Conservation (phyloP, 2,797 vertebrate species). For the Lateolabrax maculatus region DNA sequence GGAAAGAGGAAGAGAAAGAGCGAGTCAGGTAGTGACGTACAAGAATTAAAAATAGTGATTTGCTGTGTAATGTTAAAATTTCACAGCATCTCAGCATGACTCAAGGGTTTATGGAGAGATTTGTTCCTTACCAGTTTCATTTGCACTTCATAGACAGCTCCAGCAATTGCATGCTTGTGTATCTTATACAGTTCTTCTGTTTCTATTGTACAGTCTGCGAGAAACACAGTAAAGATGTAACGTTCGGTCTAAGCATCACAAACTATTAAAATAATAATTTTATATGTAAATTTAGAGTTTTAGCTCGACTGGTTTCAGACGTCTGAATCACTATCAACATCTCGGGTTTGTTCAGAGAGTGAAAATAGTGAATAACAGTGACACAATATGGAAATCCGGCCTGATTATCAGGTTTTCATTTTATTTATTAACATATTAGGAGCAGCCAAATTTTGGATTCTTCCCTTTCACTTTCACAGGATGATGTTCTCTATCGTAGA, state of each 20-base stretch:
- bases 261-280: neutral
- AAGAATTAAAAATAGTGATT: neutral
- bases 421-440: too few relatives aligned
- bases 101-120: neutral
- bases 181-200: constrained; percentile 68
- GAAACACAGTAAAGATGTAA: neutral
- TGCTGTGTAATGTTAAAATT: constrained; percentile 4
- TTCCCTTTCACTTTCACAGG: too few relatives aligned
- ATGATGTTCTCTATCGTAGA: too few relatives aligned
- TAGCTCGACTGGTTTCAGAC: neutral
- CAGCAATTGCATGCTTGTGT: constrained; percentile 61
- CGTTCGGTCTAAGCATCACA: neutral
- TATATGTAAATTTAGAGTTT: neutral
- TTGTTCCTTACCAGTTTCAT: constrained; percentile 69
- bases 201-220: constrained; percentile 71
- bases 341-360: too few relatives aligned
- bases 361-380: too few relatives aligned
- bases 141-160: constrained; percentile 56
- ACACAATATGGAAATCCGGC: neutral
- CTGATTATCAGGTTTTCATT: neutral
- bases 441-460: too few relatives aligned
- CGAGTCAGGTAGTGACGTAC: neutral
- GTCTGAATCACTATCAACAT: too few relatives aligned
- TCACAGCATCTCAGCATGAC: neutral
- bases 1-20: constrained; percentile 61